A percentile compares a stretch with the other conserved stretches of the same genome.
Evolutionary conservation across 2,888 invertebrate species (phyloP).

Genomic region (Tachina lurida): DNA sequence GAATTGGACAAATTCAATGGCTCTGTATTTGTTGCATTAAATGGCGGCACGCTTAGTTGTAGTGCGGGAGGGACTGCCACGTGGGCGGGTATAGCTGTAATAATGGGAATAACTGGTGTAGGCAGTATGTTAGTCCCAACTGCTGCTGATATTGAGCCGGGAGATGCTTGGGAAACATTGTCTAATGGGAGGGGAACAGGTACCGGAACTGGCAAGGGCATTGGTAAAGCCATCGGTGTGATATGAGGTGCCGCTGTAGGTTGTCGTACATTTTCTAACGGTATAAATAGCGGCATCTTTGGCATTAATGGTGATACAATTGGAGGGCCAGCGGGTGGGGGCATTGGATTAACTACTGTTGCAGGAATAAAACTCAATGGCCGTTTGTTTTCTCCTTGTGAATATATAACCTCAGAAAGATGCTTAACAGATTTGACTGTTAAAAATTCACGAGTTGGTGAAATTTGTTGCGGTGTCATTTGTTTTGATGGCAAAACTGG

Average conservation of each 20-base stretch:
- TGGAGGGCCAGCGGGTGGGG: slow-evolving; percentile 50
- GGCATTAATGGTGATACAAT: slow-evolving; percentile 70
- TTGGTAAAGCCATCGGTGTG: slow-evolving; percentile 61
- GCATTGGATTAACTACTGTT: slow-evolving; percentile 31
- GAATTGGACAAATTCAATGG: slow-evolving; percentile 77
- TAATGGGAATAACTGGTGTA: slow-evolving; percentile 63
- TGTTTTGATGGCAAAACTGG: slow-evolving; percentile 10
- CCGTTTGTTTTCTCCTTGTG: slow-evolving; percentile 32
- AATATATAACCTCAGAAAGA: slow-evolving; percentile 38
- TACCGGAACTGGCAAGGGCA: slow-evolving; percentile 68
- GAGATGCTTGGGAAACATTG: slow-evolving; percentile 69
- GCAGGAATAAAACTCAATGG: slow-evolving; percentile 22
- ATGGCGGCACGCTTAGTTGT: slow-evolving; percentile 42
- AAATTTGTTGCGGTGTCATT: slow-evolving; percentile 21
- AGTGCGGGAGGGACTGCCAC: slow-evolving; percentile 39
- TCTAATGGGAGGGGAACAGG: slow-evolving; percentile 57
- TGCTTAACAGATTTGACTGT: slow-evolving; percentile 16
- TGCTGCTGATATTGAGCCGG: slow-evolving; percentile 65
- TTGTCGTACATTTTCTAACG: slow-evolving; percentile 66
- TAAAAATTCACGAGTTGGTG: slow-evolving; percentile 1
- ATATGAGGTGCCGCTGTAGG: slow-evolving; percentile 26
- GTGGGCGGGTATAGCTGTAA: slow-evolving; percentile 57
- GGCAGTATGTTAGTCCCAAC: slow-evolving; percentile 59
- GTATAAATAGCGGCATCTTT: slow-evolving; percentile 75
- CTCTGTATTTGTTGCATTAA: slow-evolving; percentile 65